These are phyloP conservation scores for Capromys pilorides DNA, from an alignment of 2,797 vertebrate genomes.

Conservation along the genomic window DNA sequence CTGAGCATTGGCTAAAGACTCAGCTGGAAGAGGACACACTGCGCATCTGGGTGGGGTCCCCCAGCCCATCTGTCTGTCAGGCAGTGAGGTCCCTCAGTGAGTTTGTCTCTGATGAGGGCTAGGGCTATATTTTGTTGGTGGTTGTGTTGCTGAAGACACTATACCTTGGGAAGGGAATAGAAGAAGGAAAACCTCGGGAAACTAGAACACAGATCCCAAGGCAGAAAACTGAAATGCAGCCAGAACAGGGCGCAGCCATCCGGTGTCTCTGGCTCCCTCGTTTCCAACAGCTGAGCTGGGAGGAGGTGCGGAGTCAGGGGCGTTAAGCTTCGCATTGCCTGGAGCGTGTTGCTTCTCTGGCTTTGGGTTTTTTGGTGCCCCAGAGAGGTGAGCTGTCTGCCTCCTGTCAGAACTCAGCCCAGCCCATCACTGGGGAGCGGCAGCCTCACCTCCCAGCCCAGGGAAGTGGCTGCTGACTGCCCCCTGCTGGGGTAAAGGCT, in stretches of 20 bases:
- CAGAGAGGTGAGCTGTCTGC: not conserved
- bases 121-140: not conserved
- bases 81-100: not conserved
- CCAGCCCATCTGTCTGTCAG: not conserved
- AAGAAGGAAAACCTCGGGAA: not conserved
- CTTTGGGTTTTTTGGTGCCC: not conserved
- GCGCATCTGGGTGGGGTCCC: not conserved
- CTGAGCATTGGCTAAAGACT: too few species aligned
- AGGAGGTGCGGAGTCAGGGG: not conserved
- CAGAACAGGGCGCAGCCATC: not conserved
- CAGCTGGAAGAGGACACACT: not conserved
- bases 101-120: not conserved
- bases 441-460: not conserved
- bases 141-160: not conserved
- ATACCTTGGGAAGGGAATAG: not conserved
- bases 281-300: not conserved
- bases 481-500: not conserved
- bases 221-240: not conserved
- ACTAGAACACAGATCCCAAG: not conserved
- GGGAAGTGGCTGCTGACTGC: rapidly evolving
- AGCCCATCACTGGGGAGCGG: not conserved
- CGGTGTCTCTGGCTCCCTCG: not conserved
- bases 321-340: not conserved
- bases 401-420: not conserved
- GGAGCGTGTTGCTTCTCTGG: not conserved